Conservation (phyloP, 1,140 invertebrate species). For the Anastrepha obliqua region DNA sequence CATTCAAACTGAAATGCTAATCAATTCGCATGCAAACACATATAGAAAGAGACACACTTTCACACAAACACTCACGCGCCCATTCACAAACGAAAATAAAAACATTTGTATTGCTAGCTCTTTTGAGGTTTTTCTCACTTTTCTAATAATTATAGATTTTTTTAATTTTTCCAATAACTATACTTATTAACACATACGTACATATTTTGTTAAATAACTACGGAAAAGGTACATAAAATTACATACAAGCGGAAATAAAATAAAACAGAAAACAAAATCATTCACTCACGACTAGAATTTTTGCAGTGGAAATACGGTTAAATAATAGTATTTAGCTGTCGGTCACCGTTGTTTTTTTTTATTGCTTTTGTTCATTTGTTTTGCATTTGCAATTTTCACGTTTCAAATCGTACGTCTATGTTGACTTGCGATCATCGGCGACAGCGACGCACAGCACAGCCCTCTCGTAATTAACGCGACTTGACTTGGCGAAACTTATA, state of each 20-base stretch:
- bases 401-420: neutral
- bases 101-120: neutral
- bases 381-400: conserved; percentile 13
- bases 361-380: neutral
- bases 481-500: conserved; percentile 73
- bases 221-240: neutral
- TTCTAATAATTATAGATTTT: conserved; percentile 2
- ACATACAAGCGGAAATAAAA: neutral
- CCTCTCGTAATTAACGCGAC: conserved; percentile 60
- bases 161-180: neutral
- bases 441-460: conserved; percentile 53
- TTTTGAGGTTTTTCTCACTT: conserved; percentile 4
- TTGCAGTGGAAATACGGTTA: neutral
- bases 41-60: conserved; percentile 8
- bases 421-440: conserved; percentile 49
- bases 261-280: neutral
- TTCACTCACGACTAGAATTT: conserved; percentile 16
- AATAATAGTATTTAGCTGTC: neutral
- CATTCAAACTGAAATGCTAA: conserved; percentile 37
- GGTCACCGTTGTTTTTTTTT: neutral
- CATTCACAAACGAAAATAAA: conserved; percentile 5
- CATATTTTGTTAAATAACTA: neutral
- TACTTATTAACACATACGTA: neutral
- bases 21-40: conserved; percentile 28
- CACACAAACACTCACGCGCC: neutral